Percentiles rank a stretch among this genome's conserved stretches.
Conservation (phyloP, 2,113 vertebrate genomes). For the Ammodytes marinus region DNA sequence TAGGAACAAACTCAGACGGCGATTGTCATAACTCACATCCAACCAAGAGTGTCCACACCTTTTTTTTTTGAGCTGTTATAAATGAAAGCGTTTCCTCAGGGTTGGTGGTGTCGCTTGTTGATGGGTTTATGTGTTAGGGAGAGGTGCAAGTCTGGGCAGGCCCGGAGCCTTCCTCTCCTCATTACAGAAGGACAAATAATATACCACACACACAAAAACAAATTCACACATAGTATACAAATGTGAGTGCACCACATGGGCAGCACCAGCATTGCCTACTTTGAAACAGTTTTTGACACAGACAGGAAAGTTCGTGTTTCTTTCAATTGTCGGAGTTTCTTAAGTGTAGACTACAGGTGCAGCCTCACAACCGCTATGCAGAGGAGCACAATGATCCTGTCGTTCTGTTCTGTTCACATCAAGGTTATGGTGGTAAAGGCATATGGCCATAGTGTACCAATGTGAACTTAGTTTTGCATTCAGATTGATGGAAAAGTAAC, state of each 20-base stretch:
- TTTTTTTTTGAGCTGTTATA: constrained; percentile 44
- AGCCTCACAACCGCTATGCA: not conserved
- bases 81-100: constrained; percentile 31
- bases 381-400: not conserved
- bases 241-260: not conserved
- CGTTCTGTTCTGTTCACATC: not conserved
- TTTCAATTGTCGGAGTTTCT: not conserved
- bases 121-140: constrained; percentile 2
- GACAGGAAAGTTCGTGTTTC: not conserved
- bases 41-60: constrained; percentile 35
- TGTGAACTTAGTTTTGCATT: not conserved
- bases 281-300: not conserved
- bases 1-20: constrained; percentile 8
- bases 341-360: not conserved
- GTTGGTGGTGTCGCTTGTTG: constrained; percentile 2
- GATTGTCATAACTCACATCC: constrained; percentile 22
- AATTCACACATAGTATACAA: constrained; percentile 7
- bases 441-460: not conserved
- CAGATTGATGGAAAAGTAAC: not conserved
- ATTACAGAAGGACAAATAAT: constrained; percentile 65
- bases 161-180: constrained; percentile 44
- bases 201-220: not conserved
- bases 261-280: not conserved
- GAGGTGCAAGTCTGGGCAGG: constrained; percentile 31
- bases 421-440: not conserved